phyloP scores from a whole-genome alignment of 2,113 vertebrate genomes.

The Mastomys natalensis region DNA sequence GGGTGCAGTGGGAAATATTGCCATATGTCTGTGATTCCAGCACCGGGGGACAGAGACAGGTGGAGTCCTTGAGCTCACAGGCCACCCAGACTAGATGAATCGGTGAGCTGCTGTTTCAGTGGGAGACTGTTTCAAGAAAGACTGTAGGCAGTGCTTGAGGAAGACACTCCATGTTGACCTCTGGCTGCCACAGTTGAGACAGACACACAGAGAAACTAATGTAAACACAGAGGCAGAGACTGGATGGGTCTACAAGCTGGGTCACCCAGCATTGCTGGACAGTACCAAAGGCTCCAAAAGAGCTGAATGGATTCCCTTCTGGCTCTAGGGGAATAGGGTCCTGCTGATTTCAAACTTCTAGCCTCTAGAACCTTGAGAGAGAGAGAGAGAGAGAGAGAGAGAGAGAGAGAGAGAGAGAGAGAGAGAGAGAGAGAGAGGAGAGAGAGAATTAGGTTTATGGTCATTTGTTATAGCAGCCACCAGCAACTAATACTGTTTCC shows the following conservation, averaged over 20 bases:
- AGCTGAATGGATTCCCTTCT: neutral
- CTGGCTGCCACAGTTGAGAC: neutral
- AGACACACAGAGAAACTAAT: neutral
- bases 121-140: neutral
- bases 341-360: conserved; percentile 1
- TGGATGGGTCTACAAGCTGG: neutral
- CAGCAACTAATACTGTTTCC: neutral
- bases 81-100: neutral
- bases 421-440: neutral
- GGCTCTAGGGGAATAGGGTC: neutral
- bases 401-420: too few species aligned
- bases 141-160: neutral
- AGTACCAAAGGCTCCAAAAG: neutral
- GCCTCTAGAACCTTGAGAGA: neutral
- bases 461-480: neutral
- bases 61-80: neutral
- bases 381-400: too few species aligned
- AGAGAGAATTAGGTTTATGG: neutral
- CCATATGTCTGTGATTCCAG: too few species aligned
- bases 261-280: neutral
- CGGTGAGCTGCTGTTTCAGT: neutral
- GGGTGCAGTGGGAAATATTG: too few species aligned
- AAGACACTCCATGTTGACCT: neutral
- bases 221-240: neutral
- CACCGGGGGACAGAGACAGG: neutral